These are phyloP conservation scores for Capreolus pygargus DNA, from an alignment of 2,113 vertebrate genomes.

Conservation along the genomic window DNA sequence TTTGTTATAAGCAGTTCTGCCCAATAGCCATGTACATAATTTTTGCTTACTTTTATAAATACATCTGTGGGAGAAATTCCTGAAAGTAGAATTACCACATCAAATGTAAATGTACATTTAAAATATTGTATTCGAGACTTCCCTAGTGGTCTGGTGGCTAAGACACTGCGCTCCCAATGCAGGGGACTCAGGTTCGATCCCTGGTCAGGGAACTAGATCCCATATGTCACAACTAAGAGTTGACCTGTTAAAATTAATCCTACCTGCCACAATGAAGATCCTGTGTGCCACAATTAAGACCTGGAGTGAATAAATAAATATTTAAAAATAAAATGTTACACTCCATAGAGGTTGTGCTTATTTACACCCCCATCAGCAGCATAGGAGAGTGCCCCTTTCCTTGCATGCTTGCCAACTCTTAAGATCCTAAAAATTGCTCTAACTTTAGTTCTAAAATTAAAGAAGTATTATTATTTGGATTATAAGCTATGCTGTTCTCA, in stretches of 20 bases:
- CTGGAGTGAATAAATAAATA: background rate
- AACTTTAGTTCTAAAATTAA: background rate
- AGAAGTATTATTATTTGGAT: background rate
- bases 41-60: background rate
- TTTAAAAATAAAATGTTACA: background rate
- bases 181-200: background rate
- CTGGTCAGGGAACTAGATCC: background rate
- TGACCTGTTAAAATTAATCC: background rate
- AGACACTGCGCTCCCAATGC: background rate
- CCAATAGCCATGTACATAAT: background rate
- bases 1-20: background rate
- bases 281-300: background rate
- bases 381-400: background rate
- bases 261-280: background rate
- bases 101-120: background rate
- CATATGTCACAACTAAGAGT: background rate
- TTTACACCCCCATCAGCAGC: background rate
- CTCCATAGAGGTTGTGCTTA: background rate
- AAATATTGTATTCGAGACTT: background rate
- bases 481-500: background rate
- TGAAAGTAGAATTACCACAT: background rate
- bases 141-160: background rate
- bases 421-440: background rate
- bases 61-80: background rate
- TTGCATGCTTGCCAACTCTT: background rate